A percentile compares a stretch with the other conserved stretches of the same genome.
Evolutionary conservation across 2,888 invertebrate species (phyloP).

Genomic region (Timema podura): DNA sequence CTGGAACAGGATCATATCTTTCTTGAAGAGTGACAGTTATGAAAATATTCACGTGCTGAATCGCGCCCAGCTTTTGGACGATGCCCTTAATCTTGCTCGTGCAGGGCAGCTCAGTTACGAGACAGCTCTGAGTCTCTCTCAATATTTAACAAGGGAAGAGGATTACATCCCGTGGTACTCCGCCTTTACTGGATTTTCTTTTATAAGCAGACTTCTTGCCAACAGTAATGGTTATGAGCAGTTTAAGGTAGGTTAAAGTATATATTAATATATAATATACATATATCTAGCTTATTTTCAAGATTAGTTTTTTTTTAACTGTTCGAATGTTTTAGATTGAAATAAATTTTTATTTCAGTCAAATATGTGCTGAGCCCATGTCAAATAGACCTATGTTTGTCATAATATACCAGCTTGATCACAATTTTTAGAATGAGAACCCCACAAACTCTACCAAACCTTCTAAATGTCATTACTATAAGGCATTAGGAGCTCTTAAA

Average conservation of each 20-base stretch:
- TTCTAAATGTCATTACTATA: too few relatives aligned
- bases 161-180: neutral
- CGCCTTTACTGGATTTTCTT: neutral
- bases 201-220: neutral
- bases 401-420: too few relatives aligned
- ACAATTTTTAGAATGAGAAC: too few relatives aligned
- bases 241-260: neutral
- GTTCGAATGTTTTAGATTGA: too few relatives aligned
- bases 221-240: neutral
- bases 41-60: conserved; percentile 54
- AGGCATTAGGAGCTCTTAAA: too few relatives aligned
- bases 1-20: conserved; percentile 52
- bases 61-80: conserved; percentile 68
- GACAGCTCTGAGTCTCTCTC: conserved; percentile 57
- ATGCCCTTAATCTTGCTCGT: conserved; percentile 63
- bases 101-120: conserved; percentile 55
- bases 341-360: too few relatives aligned
- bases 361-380: too few relatives aligned
- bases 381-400: too few relatives aligned
- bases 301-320: too few relatives aligned
- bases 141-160: neutral
- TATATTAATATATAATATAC: too few relatives aligned
- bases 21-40: conserved; percentile 41
- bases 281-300: too few relatives aligned
- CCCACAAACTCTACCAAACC: too few relatives aligned